Base-by-base conservation (phyloP, 2,888 invertebrate species). In the Ormyrus pomaceus region DNA sequence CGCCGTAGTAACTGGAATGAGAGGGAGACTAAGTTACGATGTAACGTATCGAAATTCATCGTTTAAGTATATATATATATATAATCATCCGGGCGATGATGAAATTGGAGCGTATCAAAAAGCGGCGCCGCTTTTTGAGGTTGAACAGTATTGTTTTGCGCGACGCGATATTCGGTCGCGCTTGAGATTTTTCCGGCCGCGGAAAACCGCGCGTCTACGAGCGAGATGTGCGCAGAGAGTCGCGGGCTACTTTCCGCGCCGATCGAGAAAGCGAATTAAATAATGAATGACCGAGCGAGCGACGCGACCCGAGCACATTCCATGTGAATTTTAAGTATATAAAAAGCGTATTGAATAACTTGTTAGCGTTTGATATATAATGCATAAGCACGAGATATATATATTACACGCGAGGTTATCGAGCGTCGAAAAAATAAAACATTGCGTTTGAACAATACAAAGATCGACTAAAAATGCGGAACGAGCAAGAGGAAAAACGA, bases 281-380 rank as follows among this genome's bases (percentile, higher is more conserved):
- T 10, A 62, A 11, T 10, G 45, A 50, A 46, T 7, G 70, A 65
- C 58, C 66, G 74, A 62, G 77, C 82, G 85, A 84, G 82, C 82
- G 83, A 85, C 80, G 82, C 53, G 82, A 78, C 80, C 82, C 77
- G 83, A 83, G 84, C 83, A 89, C 89, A 89, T 89, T 89, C 89
- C 89, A 88, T 83, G 83, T 84, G 82, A 86, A 86, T 34, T 34
- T 83, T 74, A 78, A 81, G 61, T 72, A 77, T 72, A 77, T 68
- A 79, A 45, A 56, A 78, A 78, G 74, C 74, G 83, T 83, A 84
- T 83, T 83, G 82, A 82, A 83, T 84, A 87, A 86, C 83, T 86
- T 83, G 85, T 88, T 88, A 88, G 88, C 86, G 85, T 87, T 87
- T 87, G 88, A 86, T 86, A 84, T 86, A 71, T 70, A 69, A 81